These are phyloP conservation scores for Craseonycteris thonglongyai DNA, from an alignment of 2,113 vertebrate genomes.

Conservation along the genomic window DNA sequence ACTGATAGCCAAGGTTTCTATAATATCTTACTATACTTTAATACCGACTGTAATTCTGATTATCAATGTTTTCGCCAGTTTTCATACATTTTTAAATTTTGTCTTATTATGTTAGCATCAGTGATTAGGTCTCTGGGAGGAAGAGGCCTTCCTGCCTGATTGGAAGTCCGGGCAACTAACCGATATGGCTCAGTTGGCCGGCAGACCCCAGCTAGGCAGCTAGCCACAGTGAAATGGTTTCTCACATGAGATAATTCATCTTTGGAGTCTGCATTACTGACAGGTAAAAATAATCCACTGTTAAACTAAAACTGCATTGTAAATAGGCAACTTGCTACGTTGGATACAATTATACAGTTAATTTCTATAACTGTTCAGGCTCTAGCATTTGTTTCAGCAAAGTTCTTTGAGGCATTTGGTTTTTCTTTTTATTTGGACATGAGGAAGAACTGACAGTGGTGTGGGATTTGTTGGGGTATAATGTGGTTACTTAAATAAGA, in stretches of 20 bases:
- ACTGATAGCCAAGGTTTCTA: not conserved
- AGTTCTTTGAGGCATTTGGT: not conserved
- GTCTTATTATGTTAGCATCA: not conserved
- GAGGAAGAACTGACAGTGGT: not conserved
- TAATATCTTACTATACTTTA: not conserved
- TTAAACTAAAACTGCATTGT: not conserved
- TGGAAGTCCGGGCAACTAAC: not conserved
- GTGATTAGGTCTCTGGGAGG: not conserved
- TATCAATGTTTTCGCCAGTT: not conserved
- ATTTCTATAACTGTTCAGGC: conserved; percentile 33
- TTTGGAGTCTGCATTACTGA: not conserved
- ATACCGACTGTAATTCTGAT: not conserved
- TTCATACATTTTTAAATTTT: not conserved
- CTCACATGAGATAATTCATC: not conserved
- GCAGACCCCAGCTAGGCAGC: not conserved
- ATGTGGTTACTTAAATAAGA: conserved; percentile 44
- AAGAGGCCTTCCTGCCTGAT: not conserved
- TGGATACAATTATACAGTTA: conserved; percentile 51
- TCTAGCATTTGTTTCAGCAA: conserved; percentile 19
- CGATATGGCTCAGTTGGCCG: not conserved
- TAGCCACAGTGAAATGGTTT: not conserved
- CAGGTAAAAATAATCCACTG: not conserved
- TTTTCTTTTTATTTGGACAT: conserved; percentile 35
- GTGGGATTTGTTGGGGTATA: conserved; percentile 24
- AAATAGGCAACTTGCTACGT: conserved; percentile 56